Evolutionary conservation across 2,797 vertebrate species (phyloP), one percentile per base, ranked within the genome.

Genomic region (Lophotriccus pileatus): DNA sequence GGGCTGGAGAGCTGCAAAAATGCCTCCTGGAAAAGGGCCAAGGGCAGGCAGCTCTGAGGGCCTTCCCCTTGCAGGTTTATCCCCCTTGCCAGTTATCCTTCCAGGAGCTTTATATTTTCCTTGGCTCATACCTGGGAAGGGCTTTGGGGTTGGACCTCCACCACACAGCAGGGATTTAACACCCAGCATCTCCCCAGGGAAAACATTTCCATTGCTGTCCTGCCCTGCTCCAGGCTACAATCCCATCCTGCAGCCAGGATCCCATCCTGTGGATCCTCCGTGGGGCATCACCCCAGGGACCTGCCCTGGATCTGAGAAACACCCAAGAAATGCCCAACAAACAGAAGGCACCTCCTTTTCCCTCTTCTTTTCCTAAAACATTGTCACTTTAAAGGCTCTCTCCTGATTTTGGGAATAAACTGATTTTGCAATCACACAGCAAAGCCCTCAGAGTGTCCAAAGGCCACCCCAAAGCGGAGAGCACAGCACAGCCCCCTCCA

Each of bases 221-320:
- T 69, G 50, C 12, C 36, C 59, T 2, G 8, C 43, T 46, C n/a
- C 41, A 37, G 73, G 25, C 55, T 46, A 36, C 0, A 0, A 39
- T 62, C 62, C 86, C 62, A 49, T 41, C 55, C 77, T 14, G 22
- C 7, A 44, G 2, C 36, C 46, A 24, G 53, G 23, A 69, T 34
- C 56, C 62, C 27, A 4, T 2, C 52, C 52, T 6, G 25, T 4
- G 36, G 14, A 4, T 59, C 17, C 15, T 41, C 41, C 7, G 15
- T 41, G 41, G 41, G 41, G 15, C 41, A 16, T 41, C 41, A 41
- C 15, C 41, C 41, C 41, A 16, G 41, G 41, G 41, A 41, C 41
- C 20, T 10, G 66, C 59, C 46, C 64, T 3, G 10, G 39, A 39
- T 28, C 47, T 5, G 56, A 39, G 1, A 2, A 60, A 14, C 52